Evolutionary conservation across 2,113 vertebrate genomes (phyloP).

Genomic region (Maccullochella peelii): DNA sequence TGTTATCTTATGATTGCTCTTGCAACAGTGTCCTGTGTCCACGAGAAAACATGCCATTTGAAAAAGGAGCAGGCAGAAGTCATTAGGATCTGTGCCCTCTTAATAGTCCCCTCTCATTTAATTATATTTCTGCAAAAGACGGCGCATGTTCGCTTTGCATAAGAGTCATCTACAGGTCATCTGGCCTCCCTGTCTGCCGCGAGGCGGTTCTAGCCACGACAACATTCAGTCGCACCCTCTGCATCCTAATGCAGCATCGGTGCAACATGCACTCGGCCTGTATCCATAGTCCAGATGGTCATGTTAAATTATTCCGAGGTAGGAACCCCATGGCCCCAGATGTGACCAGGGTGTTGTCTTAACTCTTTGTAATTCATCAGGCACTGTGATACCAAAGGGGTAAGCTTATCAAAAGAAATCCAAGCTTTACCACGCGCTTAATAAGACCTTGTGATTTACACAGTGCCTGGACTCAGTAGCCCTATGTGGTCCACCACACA

Average conservation of each 20-base stretch:
- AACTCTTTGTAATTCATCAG: slow-evolving; percentile 51
- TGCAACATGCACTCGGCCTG: not conserved
- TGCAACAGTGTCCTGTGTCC: slow-evolving; percentile 6
- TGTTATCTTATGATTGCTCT: not conserved
- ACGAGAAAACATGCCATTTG: not conserved
- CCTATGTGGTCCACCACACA: slow-evolving; percentile 38
- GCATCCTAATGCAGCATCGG: slow-evolving; percentile 41
- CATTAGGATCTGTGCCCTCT: not conserved
- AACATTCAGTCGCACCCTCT: not conserved
- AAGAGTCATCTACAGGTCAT: slow-evolving; percentile 32
- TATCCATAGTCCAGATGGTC: slow-evolving; percentile 21
- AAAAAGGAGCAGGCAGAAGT: not conserved
- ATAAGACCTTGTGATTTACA: slow-evolving; percentile 70
- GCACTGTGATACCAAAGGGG: slow-evolving; percentile 34
- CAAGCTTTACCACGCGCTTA: slow-evolving; percentile 43
- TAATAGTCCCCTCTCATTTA: slow-evolving; percentile 5
- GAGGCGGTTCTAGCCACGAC: not conserved
- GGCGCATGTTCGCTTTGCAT: not conserved
- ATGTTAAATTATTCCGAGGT: slow-evolving; percentile 61
- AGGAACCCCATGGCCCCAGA: slow-evolving; percentile 35
- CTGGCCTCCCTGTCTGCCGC: not conserved
- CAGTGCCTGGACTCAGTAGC: slow-evolving; percentile 12
- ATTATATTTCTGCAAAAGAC: slow-evolving; percentile 40
- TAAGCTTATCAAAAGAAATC: slow-evolving; percentile 36
- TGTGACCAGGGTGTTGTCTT: slow-evolving; percentile 36